A percentile compares a stretch with the other conserved stretches of the same genome.
Evolutionary conservation across 2,113 vertebrate species (phyloP).

Genomic region (Semnornis frantzii): DNA sequence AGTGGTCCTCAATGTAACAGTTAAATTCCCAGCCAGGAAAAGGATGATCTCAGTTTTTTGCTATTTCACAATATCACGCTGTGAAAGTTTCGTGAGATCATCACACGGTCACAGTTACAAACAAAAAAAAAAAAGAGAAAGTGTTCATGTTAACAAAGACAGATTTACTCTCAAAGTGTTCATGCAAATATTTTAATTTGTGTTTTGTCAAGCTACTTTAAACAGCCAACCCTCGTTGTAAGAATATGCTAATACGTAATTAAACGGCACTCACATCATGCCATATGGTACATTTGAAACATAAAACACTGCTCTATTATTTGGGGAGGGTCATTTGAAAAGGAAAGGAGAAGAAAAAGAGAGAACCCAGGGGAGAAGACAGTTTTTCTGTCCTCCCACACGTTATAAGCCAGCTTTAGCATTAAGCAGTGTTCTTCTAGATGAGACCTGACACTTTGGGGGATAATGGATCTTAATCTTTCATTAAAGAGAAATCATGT

Average conservation of each 20-base stretch:
- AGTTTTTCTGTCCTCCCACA: slow-evolving; percentile 69
- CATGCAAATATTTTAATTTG: slow-evolving; percentile 75
- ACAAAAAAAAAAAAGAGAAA: neutral
- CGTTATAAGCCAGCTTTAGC: slow-evolving; percentile 69
- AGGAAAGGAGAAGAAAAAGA: slow-evolving; percentile 45
- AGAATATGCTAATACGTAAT: slow-evolving; percentile 85
- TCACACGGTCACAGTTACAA: neutral
- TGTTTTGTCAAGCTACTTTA: slow-evolving; percentile 77
- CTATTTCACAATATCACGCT: neutral
- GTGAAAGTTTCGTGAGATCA: neutral
- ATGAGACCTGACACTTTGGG: slow-evolving; percentile 42
- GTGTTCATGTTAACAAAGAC: neutral
- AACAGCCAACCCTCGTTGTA: slow-evolving; percentile 66
- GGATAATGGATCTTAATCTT: slow-evolving; percentile 61
- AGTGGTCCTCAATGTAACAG: neutral
- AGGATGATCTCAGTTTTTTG: neutral
- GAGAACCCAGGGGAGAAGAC: slow-evolving; percentile 73
- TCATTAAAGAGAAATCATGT: slow-evolving; percentile 13
- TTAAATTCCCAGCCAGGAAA: neutral
- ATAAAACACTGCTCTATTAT: slow-evolving; percentile 77
- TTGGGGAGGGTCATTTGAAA: slow-evolving; percentile 62
- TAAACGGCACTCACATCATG: slow-evolving; percentile 73
- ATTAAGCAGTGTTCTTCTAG: slow-evolving; percentile 46
- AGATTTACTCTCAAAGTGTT: slow-evolving; percentile 55
- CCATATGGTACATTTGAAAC: slow-evolving; percentile 84